Base-by-base conservation (phyloP, 1,140 invertebrate species). In the Stenopsyche tienmushanensis region DNA sequence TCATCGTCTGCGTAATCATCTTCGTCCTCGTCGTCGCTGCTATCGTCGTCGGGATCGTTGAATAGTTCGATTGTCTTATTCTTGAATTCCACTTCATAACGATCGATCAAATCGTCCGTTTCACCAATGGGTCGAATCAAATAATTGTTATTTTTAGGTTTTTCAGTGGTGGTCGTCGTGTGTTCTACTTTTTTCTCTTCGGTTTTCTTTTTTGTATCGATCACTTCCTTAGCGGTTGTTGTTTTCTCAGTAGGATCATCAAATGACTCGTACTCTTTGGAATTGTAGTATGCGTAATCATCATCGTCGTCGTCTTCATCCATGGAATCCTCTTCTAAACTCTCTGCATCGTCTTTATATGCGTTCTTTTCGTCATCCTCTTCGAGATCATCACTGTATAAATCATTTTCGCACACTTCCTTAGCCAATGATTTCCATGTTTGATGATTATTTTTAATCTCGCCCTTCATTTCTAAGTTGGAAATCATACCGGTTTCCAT, bases 381-480 rank as follows among this genome's bases (percentile, higher is more conserved):
- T 21, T 73, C 74, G 53, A 73, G 20, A 18, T 65, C 60, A 2
- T 73, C 17, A 47, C 8, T 47, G 5, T 47, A 5, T 15, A 47
- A 15, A 17, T 42, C 71, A 55, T 60, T 70, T 44, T 75, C 75
- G 62, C 78, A 81, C 23, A 76, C 76, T 70, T 80, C 76, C 55
- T 73, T 74, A 25, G 76, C 75, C 10, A 81, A 73, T 69, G 74
- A 74, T 71, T 79, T 76, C 80, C 78, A 81, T 57, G 17, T 78
- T 42, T 76, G 74, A 10, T 71, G 67, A 1, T 59, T 69, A n/a
- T 75, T 72, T 0, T 76, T 75, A 42, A 76, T 76, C 66, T 77
- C 78, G 60, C 62, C 70, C 42, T 79, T 75, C 55, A 73, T 75
- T 21, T 77, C 78, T 63, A 83, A 63, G 60, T 82, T 83, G 44